Conservation (phyloP, 2,113 vertebrate genomes). For the Epinephelus cyanopodus region DNA sequence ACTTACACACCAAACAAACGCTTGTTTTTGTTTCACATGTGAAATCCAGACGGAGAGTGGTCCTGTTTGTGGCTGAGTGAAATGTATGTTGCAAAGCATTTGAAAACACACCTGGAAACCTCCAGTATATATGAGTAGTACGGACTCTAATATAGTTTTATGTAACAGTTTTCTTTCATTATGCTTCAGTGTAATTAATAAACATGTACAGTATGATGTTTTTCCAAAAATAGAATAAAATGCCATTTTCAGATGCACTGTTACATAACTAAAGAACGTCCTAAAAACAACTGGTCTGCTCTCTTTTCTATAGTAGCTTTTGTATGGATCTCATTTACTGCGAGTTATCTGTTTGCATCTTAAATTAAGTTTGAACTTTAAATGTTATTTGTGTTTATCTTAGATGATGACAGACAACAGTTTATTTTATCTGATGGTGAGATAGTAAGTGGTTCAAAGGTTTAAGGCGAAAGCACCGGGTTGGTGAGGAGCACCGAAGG, state of each 20-base stretch:
- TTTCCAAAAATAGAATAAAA: constrained; percentile 5
- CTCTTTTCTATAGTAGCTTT: constrained; percentile 3
- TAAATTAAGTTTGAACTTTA: constrained; percentile 35
- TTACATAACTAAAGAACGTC: background rate
- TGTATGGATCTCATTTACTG: background rate
- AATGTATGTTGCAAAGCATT: constrained; percentile 13
- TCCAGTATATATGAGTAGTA: background rate
- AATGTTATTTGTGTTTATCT: constrained; percentile 38
- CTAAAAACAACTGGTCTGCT: constrained; percentile 24
- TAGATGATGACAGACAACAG: constrained; percentile 2
- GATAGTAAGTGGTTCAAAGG: constrained; percentile 68
- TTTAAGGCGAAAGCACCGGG: constrained; percentile 12
- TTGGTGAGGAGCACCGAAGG: constrained; percentile 28
- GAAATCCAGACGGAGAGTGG: background rate
- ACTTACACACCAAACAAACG: background rate
- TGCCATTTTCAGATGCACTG: constrained; percentile 79
- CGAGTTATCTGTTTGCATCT: constrained; percentile 24
- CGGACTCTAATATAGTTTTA: constrained; percentile 34
- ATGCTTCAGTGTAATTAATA: constrained; percentile 49
- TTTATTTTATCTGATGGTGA: constrained; percentile 50
- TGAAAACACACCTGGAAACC: constrained; percentile 37
- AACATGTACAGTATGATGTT: constrained; percentile 42
- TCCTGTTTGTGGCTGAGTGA: constrained; percentile 29
- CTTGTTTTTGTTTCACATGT: constrained; percentile 14
- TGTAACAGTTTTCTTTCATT: constrained; percentile 18